Evolutionary conservation across 1,140 invertebrate genomes (phyloP).

Genomic region (Pogonus chalceus): DNA sequence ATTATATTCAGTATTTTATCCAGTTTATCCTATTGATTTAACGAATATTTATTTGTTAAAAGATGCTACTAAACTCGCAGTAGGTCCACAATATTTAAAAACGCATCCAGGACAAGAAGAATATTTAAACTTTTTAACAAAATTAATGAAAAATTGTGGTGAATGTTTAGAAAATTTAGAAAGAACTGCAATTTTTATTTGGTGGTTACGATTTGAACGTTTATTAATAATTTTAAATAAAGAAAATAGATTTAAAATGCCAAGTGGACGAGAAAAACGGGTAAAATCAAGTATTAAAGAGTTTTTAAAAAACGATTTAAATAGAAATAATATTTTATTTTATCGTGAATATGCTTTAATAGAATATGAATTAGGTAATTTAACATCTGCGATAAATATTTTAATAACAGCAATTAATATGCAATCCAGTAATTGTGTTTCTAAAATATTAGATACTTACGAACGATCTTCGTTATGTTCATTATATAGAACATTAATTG

Average conservation of each 20-base stretch:
- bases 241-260: constrained; percentile 33
- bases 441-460: constrained; percentile 19
- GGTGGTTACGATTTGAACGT: constrained; percentile 51
- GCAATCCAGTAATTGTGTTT: constrained; percentile 18
- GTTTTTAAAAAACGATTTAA: constrained; percentile 41
- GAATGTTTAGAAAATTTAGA: constrained; percentile 31
- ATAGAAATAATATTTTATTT: constrained; percentile 45
- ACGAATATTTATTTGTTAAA: constrained; percentile 24
- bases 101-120: constrained; percentile 47
- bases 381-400: constrained; percentile 37
- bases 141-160: constrained; percentile 33
- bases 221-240: constrained; percentile 41
- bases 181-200: constrained; percentile 39
- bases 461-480: constrained; percentile 34
- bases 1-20: constrained; percentile 34
- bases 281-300: constrained; percentile 43
- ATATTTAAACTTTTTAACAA: constrained; percentile 42
- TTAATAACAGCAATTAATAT: constrained; percentile 38
- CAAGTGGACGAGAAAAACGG: constrained; percentile 35
- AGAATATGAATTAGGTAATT: constrained; percentile 42
- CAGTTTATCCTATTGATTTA: constrained; percentile 25
- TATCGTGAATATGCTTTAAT: constrained; percentile 54
- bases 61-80: constrained; percentile 27
- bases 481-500: constrained; percentile 37
- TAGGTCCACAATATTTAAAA: constrained; percentile 48